Base-by-base conservation (phyloP, 1,140 invertebrate genomes). In the Eriosoma lanigerum region DNA sequence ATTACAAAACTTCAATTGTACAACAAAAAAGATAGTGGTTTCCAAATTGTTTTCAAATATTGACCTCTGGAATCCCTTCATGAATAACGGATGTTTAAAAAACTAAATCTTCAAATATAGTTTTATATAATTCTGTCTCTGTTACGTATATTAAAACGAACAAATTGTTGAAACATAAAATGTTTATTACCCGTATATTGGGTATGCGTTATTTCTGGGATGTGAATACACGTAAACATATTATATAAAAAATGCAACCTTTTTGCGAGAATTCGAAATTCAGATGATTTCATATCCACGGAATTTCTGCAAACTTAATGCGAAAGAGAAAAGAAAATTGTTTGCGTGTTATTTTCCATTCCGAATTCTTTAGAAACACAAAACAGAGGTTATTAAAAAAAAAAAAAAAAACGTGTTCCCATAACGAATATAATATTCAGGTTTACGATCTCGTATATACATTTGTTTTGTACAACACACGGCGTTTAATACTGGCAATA, bases 401-500 rank as follows among this genome's bases (percentile, higher is more conserved):
- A 66, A 32, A 66, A 66, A 66, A 32, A 44, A 66, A 32, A 66
- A 21, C 38, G 32, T 46, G 19, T 44, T 66, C n/a, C 5, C 32
- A 24, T 44, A 32, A 44, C 62, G 38, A 44, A 66, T 46, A 46
- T 21, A 66, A 21, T 66, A 44, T 46, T 66, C 17, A 46, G 38
- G 38, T 46, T 66, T 66, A 66, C 64, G 64, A 66, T 44, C 64
- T 38, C 32, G 32, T 38, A 8, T 66, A 44, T 21, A 66, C 9
- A 38, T 64, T 64, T 21, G 10, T 46, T n/a, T 15, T 46, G 13
- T 24, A 9, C 19, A 32, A 72, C 48, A 38, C 26, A 52, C 68
- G 68, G 68, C 46, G 26, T 50, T 72, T 29, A n/a, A 46, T 72
- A 24, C 21, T n/a, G 15, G 68, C 48, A 72, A 72, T 72, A 72